Evolutionary conservation across 1,140 invertebrate genomes (phyloP).

Genomic region (Drosophila cardini): DNA sequence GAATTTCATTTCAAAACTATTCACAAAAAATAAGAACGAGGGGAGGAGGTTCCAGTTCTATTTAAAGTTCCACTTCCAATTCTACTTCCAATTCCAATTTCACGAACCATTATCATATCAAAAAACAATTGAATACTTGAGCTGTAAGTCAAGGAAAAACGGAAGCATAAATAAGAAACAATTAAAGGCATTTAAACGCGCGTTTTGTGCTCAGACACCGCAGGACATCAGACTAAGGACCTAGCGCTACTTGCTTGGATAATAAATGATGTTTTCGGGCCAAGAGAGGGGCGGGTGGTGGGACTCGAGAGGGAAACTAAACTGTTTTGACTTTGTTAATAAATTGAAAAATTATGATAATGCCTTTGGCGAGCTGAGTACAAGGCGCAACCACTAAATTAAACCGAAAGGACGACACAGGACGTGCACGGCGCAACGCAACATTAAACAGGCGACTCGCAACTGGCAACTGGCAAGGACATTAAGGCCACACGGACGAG

Average conservation of each 20-base stretch:
- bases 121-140: slow-evolving; percentile 28
- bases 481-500: slow-evolving; percentile 71
- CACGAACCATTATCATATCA: slow-evolving; percentile 55
- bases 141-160: slow-evolving; percentile 20
- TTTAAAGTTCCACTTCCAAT: no score
- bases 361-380: slow-evolving; percentile 46
- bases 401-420: slow-evolving; percentile 57
- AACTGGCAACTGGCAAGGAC: slow-evolving; percentile 64
- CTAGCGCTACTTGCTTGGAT: slow-evolving; percentile 47
- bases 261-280: slow-evolving; percentile 66
- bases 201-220: slow-evolving; percentile 64
- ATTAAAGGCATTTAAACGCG: slow-evolving; percentile 77
- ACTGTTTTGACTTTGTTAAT: slow-evolving; percentile 83
- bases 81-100: slow-evolving; percentile 43
- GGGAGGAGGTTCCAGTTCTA: not conserved
- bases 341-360: slow-evolving; percentile 83
- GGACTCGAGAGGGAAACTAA: slow-evolving; percentile 48
- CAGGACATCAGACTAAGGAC: slow-evolving; percentile 57
- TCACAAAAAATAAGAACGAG: slow-evolving; percentile 5
- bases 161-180: slow-evolving; percentile 80
- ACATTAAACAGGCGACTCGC: slow-evolving; percentile 76
- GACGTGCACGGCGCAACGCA: slow-evolving; percentile 79
- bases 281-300: not conserved
- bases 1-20: slow-evolving; percentile 13
- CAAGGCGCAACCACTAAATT: slow-evolving; percentile 61